Percentiles rank a stretch among this genome's conserved stretches.
phyloP scores from a whole-genome alignment of 2,888 invertebrate genomes.

The Acronicta aceris region DNA sequence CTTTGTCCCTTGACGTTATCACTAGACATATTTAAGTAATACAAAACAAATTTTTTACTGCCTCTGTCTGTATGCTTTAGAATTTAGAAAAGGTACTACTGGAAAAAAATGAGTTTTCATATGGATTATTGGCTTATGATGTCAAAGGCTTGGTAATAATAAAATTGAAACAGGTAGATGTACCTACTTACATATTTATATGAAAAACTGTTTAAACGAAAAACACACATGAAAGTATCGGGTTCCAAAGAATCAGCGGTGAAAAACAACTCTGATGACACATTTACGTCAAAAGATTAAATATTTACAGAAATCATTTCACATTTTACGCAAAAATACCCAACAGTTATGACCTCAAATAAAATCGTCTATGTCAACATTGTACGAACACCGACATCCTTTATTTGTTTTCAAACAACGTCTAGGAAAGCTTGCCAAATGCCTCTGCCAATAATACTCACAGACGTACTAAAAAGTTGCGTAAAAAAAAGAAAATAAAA shows the following conservation, averaged over 20 bases:
- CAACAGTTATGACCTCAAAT: conserved; percentile 49
- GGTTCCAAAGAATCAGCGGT: neutral
- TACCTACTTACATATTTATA: no score
- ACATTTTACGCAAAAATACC: conserved; percentile 35
- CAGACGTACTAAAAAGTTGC: conserved; percentile 22
- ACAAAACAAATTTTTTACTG: conserved; percentile 8
- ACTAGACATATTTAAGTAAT: neutral
- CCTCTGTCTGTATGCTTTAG: conserved; percentile 4
- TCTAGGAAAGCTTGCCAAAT: conserved; percentile 53
- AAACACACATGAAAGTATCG: neutral
- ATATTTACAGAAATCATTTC: conserved; percentile 36
- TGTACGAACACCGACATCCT: conserved; percentile 33
- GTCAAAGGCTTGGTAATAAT: neutral
- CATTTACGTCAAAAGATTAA: conserved; percentile 17
- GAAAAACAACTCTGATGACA: conserved; percentile 14
- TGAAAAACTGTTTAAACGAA: neutral
- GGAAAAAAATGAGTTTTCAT: neutral
- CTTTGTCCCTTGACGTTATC: conserved; percentile 4
- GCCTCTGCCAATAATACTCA: conserved; percentile 43
- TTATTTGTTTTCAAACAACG: conserved; percentile 54
- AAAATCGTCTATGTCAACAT: conserved; percentile 53
- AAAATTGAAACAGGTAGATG: neutral
- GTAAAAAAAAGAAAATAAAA: conserved; percentile 26
- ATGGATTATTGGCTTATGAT: neutral
- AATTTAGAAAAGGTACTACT: conserved; percentile 1